Conservation (phyloP, 2,888 invertebrate species). For the Laspeyria flexula region DNA sequence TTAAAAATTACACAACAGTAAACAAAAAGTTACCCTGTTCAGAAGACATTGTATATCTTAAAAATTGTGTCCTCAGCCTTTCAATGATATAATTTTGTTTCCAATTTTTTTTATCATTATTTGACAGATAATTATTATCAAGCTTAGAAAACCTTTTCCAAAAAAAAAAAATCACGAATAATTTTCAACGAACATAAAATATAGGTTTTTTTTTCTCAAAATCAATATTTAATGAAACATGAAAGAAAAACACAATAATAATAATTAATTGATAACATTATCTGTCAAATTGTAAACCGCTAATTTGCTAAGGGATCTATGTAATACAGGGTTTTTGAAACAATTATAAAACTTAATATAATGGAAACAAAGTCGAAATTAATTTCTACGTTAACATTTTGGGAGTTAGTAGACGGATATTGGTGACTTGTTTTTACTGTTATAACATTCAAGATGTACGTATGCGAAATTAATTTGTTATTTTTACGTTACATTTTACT, state of each 20-base stretch:
- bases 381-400: conserved; percentile 35
- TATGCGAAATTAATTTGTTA: conserved; percentile 31
- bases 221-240: conserved; percentile 14
- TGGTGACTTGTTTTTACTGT: conserved; percentile 51
- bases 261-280: conserved; percentile 43
- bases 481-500: too few species aligned
- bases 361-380: conserved; percentile 44
- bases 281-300: conserved; percentile 65
- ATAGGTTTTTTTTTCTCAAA: conserved; percentile 8
- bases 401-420: conserved; percentile 63
- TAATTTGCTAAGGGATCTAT: conserved; percentile 83
- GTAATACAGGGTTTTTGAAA: conserved; percentile 75
- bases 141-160: too few species aligned
- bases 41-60: conserved; percentile 85
- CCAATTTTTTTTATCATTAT: conserved; percentile 53
- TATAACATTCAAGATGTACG: conserved; percentile 37
- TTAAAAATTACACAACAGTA: conserved; percentile 79
- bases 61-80: conserved; percentile 85
- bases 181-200: conserved; percentile 14
- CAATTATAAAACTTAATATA: conserved; percentile 40
- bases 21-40: conserved; percentile 82
- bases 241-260: conserved; percentile 15
- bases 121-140: conserved; percentile 60
- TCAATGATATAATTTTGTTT: conserved; percentile 80
- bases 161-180: too few species aligned